Evolutionary conservation across 2,113 vertebrate genomes (phyloP), one percentile per base, ranked within the genome.

Genomic region (Chamaea fasciata): DNA sequence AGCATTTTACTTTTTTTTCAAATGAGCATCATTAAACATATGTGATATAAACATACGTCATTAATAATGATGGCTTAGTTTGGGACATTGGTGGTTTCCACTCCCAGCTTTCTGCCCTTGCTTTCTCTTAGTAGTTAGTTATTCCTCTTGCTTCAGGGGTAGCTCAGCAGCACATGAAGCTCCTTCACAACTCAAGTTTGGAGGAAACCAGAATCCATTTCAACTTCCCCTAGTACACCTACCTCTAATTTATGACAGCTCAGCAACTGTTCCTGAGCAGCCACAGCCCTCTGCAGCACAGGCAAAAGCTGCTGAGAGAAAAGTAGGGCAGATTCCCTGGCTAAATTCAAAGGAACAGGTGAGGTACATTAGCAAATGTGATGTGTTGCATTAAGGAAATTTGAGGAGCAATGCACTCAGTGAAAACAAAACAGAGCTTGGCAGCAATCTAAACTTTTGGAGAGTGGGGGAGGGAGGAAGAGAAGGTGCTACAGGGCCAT

Each of bases 241-340:
- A 63, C 31, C n/a, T 77, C 23, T 96, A 92, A 90, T 80, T 90
- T 85, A 94, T 63, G 63, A 46, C 62, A 88, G 53, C n/a, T 73
- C 92, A 80, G 82, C 78, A 85, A 15, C 70, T 90, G 59, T 23
- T 86, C 28, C 71, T 46, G 46, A 83, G 39, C 27, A 41, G 52
- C 56, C n/a, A 67, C 2, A 7, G 39, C 39, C 39, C 30, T 76
- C 62, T 80, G 37, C 63, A 84, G 47, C 3, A 9, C n/a, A 84
- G 31, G 46, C 9, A 53, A 57, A 42, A 65, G 60, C n/a, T 7
- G 31, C 59, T 60, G 63, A 53, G 59, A 68, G 42, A 78, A 69
- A 19, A 88, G 41, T 9, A 80, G 33, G 71, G 59, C 46, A 65
- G 21, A 39, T 70, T 76, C 88, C 39, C 60, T 59, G 50, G n/a